Evolutionary conservation across 2,797 vertebrate genomes (phyloP), one percentile per base, ranked within the genome.

Genomic region (Lepus oiostolus): DNA sequence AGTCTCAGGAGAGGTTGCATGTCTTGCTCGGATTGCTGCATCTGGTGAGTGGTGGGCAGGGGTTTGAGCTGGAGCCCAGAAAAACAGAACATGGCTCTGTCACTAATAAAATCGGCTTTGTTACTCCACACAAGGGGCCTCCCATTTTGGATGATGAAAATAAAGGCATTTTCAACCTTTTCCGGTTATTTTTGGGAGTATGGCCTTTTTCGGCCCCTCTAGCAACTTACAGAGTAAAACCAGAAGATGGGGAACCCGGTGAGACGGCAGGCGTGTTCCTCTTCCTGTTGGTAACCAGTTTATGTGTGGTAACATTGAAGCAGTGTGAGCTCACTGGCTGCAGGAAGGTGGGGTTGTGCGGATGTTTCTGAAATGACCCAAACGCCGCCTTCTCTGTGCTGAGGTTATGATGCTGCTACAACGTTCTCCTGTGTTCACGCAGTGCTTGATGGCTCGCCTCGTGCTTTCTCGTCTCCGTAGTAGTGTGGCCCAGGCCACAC

Each of bases 321-420:
- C 30, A 35, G 5, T 32, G 12, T 54, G 47, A 76, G n/a, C 21
- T 81, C 21, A 11, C 30, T 90, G 63, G 50, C 58, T 93, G 68
- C 54, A 90, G 80, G 83, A 65, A 85, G 71, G 42, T 80, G 88
- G 67, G 26, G 63, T 88, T 77, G 11, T 81, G 50, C 87, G 67
- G 7, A 63, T 88, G 88, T 93, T 93, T 90, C 70, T 63, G 28
- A 86, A 86, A 71, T 76, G 75, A 81, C 50, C 47, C 14, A 62
- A 10, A 95, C 67, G 2, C 50, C 10, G 11, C 32, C 58, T 86
- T 93, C 32, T 94, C n/a, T 94, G 19, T 90, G 65, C 54, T 88
- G 16, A 68, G 35, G 80, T 21, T 89, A 35, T 35, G 54, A n/a
- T 87, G 26, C 22, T 50, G 50, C 50, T 50, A 28, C 42, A 76